phyloP scores from a whole-genome alignment of 1,140 invertebrate species.

The Nasonia longicornis region DNA sequence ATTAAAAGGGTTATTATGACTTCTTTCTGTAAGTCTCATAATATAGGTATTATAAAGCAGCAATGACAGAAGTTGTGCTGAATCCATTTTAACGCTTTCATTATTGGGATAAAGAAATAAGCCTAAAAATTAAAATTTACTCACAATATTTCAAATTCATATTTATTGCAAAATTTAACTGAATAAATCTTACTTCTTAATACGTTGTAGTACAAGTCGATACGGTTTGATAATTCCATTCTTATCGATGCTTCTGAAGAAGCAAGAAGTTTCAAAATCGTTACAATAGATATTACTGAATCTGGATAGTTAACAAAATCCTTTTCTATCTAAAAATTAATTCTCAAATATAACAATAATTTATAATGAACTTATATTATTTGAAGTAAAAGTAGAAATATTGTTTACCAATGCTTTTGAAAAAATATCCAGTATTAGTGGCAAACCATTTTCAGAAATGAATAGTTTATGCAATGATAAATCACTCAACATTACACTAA shows the following conservation, averaged over 20 bases:
- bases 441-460: slow-evolving; percentile 67
- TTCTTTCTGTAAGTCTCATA: slow-evolving; percentile 58
- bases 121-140: slow-evolving; percentile 57
- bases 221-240: slow-evolving; percentile 68
- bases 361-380: slow-evolving; percentile 10
- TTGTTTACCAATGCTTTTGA: slow-evolving; percentile 58
- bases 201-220: slow-evolving; percentile 70
- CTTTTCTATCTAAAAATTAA: slow-evolving; percentile 66
- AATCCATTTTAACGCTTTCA: slow-evolving; percentile 67
- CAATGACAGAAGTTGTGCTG: slow-evolving; percentile 65
- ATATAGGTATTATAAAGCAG: slow-evolving; percentile 68
- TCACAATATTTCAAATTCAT: background rate
- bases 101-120: slow-evolving; percentile 72
- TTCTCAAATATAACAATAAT: background rate
- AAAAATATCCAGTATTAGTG: slow-evolving; percentile 61
- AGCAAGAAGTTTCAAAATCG: slow-evolving; percentile 72
- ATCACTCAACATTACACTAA: slow-evolving; percentile 73
- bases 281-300: slow-evolving; percentile 73
- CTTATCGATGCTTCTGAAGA: slow-evolving; percentile 67
- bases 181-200: slow-evolving; percentile 70
- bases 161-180: background rate
- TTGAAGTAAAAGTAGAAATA: background rate
- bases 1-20: slow-evolving; percentile 53
- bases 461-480: slow-evolving; percentile 69
- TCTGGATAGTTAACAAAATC: slow-evolving; percentile 76